Evolutionary conservation across 2,113 vertebrate genomes (phyloP), one percentile per base, ranked within the genome.

Genomic region (Pycnonotus jocosus): DNA sequence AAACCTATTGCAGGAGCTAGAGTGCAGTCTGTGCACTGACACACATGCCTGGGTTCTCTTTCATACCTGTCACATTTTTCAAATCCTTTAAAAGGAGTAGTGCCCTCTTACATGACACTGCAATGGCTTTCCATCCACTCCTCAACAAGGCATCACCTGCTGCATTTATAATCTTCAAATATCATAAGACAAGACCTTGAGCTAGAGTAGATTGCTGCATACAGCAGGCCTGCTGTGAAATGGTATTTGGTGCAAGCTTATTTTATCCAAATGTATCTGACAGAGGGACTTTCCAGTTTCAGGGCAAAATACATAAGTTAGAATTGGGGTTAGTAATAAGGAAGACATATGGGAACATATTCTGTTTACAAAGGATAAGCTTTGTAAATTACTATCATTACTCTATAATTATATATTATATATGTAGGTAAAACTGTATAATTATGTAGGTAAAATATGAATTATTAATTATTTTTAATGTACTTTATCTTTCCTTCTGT

Each of bases 181-280:
- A 15, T 15, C 4, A 0, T 48, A 24, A 66, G 19, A 47, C 25
- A 56, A 86, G 37, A 61, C 30, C 57, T 83, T 83, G 50, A 93
- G 51, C 54, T 45, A 30, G 10, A 37, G 18, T 11, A 73, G 20
- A 15, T 30, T 50, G 35, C 54, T 82, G 17, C 11, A 12, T 58
- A 71, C 76, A 77, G n/a, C 37, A 65, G 30, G 10, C 13, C 7
- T 51, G 20, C 12, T 33, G n/a, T 62, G 47, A 80, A 92, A 47
- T 68, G 1, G 0, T 71, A 19, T 56, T 64, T 72, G 45, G 22
- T 45, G 37, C 0, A 5, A 11, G 9, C 2, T 14, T 42, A 7
- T 66, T 68, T 82, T 30, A 57, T 80, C 22, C 11, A 79, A 73
- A 40, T 62, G 3, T n/a, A 3, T 47, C 19, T 53, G 30, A 38